A percentile compares a stretch with the other conserved stretches of the same genome.
Conservation (phyloP, 2,113 vertebrate species). For the Microcebus tavaratra region DNA sequence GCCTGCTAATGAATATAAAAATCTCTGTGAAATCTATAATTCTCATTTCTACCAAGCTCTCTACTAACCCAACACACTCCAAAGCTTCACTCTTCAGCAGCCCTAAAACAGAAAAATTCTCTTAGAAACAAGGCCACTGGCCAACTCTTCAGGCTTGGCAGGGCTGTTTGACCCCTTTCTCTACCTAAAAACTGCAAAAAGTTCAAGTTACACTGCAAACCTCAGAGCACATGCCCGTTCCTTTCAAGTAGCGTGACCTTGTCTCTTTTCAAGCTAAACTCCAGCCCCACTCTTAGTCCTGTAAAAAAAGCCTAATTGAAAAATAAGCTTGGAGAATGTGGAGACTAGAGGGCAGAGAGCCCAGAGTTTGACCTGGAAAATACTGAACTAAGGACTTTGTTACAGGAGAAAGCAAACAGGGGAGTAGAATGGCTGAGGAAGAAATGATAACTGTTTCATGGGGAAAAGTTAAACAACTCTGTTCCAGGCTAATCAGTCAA, state of each 20-base stretch:
- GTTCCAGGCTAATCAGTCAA: neutral
- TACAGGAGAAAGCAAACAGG: neutral
- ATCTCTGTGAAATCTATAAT: neutral
- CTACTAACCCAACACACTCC: neutral
- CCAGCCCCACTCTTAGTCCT: neutral
- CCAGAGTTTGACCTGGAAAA: slow-evolving; percentile 34
- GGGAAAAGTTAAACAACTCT: neutral
- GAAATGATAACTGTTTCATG: neutral
- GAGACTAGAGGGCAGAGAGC: neutral
- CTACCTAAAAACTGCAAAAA: slow-evolving; percentile 6
- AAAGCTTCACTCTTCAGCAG: neutral
- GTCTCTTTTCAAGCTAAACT: neutral
- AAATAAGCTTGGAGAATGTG: neutral
- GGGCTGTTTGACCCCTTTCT: neutral
- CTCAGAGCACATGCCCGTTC: neutral
- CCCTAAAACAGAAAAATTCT: neutral
- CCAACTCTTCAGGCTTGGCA: neutral
- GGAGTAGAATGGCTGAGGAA: neutral
- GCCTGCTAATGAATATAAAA: neutral
- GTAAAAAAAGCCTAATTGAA: slow-evolving; percentile 3
- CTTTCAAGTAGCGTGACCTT: slow-evolving; percentile 28
- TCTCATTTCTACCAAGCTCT: neutral
- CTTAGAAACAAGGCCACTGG: neutral
- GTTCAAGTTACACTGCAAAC: slow-evolving; percentile 19
- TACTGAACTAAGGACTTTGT: neutral